phyloP scores from a whole-genome alignment of 1,140 invertebrate genomes.

The Coelopa frigida region DNA sequence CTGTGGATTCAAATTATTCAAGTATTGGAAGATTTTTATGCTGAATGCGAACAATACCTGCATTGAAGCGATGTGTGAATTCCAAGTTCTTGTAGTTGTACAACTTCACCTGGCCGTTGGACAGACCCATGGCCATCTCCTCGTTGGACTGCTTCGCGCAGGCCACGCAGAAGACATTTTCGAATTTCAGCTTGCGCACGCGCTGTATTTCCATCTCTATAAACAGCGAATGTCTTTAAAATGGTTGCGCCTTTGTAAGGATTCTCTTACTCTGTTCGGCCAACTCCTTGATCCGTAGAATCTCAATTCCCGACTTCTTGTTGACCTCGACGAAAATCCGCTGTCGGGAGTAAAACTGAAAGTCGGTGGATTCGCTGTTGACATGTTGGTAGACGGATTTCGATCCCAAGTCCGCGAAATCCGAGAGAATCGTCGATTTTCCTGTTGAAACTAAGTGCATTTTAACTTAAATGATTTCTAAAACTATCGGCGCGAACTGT shows the following conservation, averaged over 20 bases:
- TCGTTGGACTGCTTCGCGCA: slow-evolving; percentile 28
- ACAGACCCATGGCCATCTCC: slow-evolving; percentile 36
- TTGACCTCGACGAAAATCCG: slow-evolving; percentile 36
- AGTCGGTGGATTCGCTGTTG: slow-evolving; percentile 30
- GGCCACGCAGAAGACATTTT: slow-evolving; percentile 34
- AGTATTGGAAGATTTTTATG: not conserved
- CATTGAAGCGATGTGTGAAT: slow-evolving; percentile 28
- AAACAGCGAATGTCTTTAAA: not conserved
- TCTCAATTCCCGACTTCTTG: slow-evolving; percentile 32
- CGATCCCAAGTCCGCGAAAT: slow-evolving; percentile 36
- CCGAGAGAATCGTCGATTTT: slow-evolving; percentile 32
- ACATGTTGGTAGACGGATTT: slow-evolving; percentile 30
- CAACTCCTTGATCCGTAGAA: slow-evolving; percentile 32
- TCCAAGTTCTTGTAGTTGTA: slow-evolving; percentile 31
- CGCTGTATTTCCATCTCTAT: slow-evolving; percentile 31
- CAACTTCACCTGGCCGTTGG: slow-evolving; percentile 29
- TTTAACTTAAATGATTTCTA: too few species aligned
- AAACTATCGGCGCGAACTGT: too few species aligned
- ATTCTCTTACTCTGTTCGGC: slow-evolving; percentile 2
- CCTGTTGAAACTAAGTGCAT: slow-evolving; percentile 39
- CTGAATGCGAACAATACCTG: slow-evolving; percentile 8
- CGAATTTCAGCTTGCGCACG: slow-evolving; percentile 35
- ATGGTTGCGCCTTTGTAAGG: not conserved
- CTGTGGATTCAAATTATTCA: slow-evolving; percentile 3
- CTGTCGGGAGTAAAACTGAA: slow-evolving; percentile 34